Conservation (phyloP, 2,113 vertebrate species). For the Perca fluviatilis region DNA sequence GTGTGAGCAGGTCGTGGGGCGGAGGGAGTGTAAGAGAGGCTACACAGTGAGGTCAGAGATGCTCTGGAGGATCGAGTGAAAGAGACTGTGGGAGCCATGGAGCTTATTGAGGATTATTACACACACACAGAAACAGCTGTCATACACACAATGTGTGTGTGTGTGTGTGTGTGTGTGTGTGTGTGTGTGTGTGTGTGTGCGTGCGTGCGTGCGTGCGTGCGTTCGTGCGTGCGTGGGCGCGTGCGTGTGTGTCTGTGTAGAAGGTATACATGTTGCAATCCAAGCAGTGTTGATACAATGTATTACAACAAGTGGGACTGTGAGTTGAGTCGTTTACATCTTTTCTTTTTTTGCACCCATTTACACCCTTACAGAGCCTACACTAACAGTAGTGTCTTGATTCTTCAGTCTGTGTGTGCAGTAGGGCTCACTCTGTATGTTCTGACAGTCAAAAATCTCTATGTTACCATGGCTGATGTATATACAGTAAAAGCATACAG, state of each 20-base stretch:
- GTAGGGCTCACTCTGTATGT: slow-evolving; percentile 29
- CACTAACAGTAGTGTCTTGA: slow-evolving; percentile 6
- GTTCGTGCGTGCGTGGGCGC: neutral
- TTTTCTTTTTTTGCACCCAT: slow-evolving; percentile 36
- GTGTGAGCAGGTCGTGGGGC: slow-evolving; percentile 4
- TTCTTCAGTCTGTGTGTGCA: slow-evolving; percentile 50
- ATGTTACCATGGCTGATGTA: slow-evolving; percentile 59
- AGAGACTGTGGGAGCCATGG: slow-evolving; percentile 72
- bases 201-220: neutral
- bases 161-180: neutral
- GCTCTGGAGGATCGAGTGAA: slow-evolving; percentile 61
- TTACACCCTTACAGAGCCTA: slow-evolving; percentile 8
- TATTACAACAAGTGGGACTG: slow-evolving; percentile 20
- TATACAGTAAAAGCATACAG: slow-evolving; percentile 55
- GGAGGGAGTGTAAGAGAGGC: slow-evolving; percentile 31
- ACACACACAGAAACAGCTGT: slow-evolving; percentile 71
- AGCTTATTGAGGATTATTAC: slow-evolving; percentile 74
- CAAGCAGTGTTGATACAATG: slow-evolving; percentile 19
- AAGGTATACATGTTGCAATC: slow-evolving; percentile 23
- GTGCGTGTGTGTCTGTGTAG: slow-evolving; percentile 1
- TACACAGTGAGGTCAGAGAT: slow-evolving; percentile 58
- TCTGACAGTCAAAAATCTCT: slow-evolving; percentile 38
- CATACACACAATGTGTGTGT: slow-evolving; percentile 38
- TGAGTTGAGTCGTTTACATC: neutral
- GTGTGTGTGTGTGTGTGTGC: slow-evolving; percentile 6